These are phyloP conservation scores for Onchidella celtica DNA, from an alignment of 2,888 invertebrate genomes.

Conservation along the genomic window DNA sequence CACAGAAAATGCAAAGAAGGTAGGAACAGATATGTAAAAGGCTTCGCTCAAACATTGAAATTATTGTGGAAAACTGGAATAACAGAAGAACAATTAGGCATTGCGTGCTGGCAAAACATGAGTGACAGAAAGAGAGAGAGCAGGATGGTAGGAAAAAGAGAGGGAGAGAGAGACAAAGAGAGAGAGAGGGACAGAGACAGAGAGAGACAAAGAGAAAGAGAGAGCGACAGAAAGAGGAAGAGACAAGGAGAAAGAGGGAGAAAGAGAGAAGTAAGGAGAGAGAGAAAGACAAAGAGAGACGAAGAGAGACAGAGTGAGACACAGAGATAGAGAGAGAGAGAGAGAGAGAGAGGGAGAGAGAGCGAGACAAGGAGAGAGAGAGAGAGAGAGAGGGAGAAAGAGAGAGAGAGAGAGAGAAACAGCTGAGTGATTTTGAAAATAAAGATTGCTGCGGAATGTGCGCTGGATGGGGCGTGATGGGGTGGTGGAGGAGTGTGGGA, in stretches of 20 bases:
- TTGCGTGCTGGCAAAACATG: neutral
- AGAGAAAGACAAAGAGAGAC: neutral
- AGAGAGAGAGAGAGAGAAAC: neutral
- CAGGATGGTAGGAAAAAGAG: neutral
- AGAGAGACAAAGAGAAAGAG: neutral
- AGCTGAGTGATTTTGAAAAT: neutral
- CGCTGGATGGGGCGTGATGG: neutral
- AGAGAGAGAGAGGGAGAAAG: neutral
- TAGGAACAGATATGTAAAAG: neutral
- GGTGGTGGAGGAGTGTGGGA: too few species aligned
- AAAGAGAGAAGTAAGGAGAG: neutral
- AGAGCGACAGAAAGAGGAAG: neutral
- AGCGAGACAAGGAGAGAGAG: neutral
- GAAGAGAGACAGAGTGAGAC: neutral
- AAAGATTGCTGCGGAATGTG: too few species aligned
- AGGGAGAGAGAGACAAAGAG: constrained; percentile 24
- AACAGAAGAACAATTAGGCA: neutral
- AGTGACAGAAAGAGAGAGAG: neutral
- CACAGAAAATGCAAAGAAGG: neutral
- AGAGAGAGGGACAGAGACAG: neutral
- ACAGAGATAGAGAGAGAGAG: neutral
- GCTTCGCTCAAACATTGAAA: neutral
- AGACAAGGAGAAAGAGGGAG: constrained; percentile 5
- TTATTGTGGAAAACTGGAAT: neutral
- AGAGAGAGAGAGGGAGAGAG: neutral